Evolutionary conservation across 92 coral and sea anemone species (phyloP).

Genomic region (Zoanthus sansibaricus): DNA sequence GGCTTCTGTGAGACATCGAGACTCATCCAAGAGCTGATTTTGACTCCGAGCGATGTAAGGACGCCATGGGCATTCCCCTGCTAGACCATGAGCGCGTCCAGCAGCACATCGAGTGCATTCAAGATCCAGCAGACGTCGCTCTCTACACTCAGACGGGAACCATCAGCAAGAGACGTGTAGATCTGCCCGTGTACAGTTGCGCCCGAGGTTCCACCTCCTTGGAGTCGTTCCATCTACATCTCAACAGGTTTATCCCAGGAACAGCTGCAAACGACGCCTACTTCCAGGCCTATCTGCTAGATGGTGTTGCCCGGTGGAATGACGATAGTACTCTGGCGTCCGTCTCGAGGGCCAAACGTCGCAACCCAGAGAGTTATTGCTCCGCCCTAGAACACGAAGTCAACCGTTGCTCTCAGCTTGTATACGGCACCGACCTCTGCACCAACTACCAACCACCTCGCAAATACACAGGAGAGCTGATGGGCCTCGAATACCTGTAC

Average conservation of each 20-base stretch:
- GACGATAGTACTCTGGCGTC: conserved; percentile 12
- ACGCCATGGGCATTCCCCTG: conserved; percentile 54
- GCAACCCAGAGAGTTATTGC: conserved; percentile 24
- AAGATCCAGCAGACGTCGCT: conserved; percentile 35
- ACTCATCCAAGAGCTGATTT: conserved; percentile 26
- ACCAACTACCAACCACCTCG: conserved; percentile 2
- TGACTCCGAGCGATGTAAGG: conserved; percentile 22
- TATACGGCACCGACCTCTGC: conserved; percentile 28
- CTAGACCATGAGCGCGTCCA: conserved; percentile 34
- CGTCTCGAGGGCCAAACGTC: background rate
- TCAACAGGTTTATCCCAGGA: conserved; percentile 69
- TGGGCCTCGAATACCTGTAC: conserved; percentile 28
- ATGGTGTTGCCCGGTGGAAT: conserved; percentile 49
- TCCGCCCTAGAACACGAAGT: conserved; percentile 25
- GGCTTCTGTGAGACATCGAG: conserved; percentile 28
- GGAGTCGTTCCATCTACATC: conserved; percentile 73
- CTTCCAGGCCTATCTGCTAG: conserved; percentile 69
- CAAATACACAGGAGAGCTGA: conserved; percentile 23
- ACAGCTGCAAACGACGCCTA: conserved; percentile 51
- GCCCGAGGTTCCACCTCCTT: conserved; percentile 71
- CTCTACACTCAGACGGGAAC: conserved; percentile 30
- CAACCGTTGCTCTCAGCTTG: conserved; percentile 4
- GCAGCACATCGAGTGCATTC: conserved; percentile 52
- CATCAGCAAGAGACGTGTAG: conserved; percentile 24
- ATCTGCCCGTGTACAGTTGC: conserved; percentile 60